A percentile compares a stretch with the other conserved stretches of the same genome.
phyloP scores from a whole-genome alignment of 2,113 vertebrate genomes.

The Halcyon senegalensis region DNA sequence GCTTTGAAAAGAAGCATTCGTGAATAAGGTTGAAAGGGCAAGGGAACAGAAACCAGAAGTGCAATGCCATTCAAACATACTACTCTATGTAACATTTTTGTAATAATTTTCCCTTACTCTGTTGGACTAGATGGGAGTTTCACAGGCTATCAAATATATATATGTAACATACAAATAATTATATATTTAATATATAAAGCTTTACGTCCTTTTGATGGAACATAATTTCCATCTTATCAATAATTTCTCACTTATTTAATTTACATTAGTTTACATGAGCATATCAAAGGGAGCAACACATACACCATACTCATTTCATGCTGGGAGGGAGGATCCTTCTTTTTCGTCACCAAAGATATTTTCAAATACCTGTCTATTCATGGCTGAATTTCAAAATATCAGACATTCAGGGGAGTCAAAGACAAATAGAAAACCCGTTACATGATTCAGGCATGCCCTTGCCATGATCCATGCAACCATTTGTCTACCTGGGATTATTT shows the following conservation, averaged over 20 bases:
- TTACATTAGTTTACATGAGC: background rate
- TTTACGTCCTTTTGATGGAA: background rate
- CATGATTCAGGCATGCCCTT: background rate
- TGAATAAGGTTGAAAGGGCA: background rate
- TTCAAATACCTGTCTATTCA: constrained; percentile 3
- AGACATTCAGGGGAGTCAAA: background rate
- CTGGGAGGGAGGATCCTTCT: background rate
- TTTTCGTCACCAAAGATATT: constrained; percentile 11
- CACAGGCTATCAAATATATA: background rate
- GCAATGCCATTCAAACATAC: background rate
- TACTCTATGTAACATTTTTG: background rate
- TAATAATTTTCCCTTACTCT: background rate
- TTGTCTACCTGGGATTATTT: background rate
- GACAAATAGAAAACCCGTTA: background rate
- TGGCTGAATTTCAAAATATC: constrained; percentile 22
- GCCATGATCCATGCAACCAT: background rate
- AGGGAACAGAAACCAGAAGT: background rate
- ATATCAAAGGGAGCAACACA: constrained; percentile 26
- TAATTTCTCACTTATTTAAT: background rate
- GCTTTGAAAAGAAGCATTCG: background rate
- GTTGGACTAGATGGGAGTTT: background rate
- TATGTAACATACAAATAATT: background rate
- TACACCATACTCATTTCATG: background rate
- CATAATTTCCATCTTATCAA: background rate
- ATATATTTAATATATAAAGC: background rate